These are phyloP conservation scores for Iphiclides podalirius DNA, from an alignment of 2,888 invertebrate species.

Conservation along the genomic window DNA sequence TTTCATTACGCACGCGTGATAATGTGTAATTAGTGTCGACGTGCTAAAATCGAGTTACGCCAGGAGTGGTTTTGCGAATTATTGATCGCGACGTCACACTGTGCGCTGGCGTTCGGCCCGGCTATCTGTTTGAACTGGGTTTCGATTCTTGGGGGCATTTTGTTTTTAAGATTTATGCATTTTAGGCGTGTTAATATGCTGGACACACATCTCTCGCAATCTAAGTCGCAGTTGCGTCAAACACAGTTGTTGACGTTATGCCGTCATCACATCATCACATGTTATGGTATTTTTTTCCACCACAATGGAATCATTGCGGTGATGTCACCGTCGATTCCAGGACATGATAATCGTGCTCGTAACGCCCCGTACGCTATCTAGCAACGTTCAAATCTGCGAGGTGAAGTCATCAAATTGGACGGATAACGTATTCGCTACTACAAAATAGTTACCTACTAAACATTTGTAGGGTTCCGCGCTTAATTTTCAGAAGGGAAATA, in stretches of 20 bases:
- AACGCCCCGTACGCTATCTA: constrained; percentile 51
- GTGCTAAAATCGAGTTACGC: constrained; percentile 66
- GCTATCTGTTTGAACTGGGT: constrained; percentile 59
- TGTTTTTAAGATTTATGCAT: constrained; percentile 66
- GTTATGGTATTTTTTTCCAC: constrained; percentile 53
- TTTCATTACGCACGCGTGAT: constrained; percentile 42
- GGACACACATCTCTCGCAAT: constrained; percentile 54
- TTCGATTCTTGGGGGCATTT: constrained; percentile 59
- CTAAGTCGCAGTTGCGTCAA: constrained; percentile 62
- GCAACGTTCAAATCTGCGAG: constrained; percentile 33
- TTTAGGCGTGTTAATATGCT: constrained; percentile 60
- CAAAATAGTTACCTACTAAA: too few relatives aligned
- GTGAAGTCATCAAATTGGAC: constrained; percentile 61
- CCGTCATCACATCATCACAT: constrained; percentile 59
- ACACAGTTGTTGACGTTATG: constrained; percentile 52
- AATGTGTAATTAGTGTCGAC: constrained; percentile 68
- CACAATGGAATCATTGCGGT: constrained; percentile 55
- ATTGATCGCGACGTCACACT: constrained; percentile 60
- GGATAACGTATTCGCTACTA: constrained; percentile 53
- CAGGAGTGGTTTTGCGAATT: constrained; percentile 58
- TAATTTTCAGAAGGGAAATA: too few relatives aligned
- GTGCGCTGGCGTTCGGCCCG: constrained; percentile 62
- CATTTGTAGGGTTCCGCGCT: too few relatives aligned
- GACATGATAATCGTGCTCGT: constrained; percentile 65
- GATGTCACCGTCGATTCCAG: constrained; percentile 67